Base-by-base conservation (phyloP, 2,888 invertebrate genomes). In the Eupithecia pulchellata region DNA sequence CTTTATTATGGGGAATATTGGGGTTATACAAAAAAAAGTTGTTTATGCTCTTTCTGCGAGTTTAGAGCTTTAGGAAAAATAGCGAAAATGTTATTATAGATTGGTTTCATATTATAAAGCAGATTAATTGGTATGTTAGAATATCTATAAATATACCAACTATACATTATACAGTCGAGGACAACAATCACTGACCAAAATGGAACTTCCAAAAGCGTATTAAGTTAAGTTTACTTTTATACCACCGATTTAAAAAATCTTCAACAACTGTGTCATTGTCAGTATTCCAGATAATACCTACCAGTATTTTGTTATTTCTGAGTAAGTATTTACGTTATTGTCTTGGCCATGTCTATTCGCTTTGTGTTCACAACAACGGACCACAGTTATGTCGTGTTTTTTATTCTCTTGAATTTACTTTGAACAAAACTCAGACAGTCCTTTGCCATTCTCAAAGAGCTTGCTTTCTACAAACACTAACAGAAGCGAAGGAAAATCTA, bases 381-480 rank as follows among this genome's bases (percentile, higher is more conserved):
- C 66, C 66, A 66, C 58, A 39, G 42, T 39, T 57, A 27, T 55
- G 20, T 36, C 9, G 58, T 60, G 52, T 73, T n/a, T 80, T 20
- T 58, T 65, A 5, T 66, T 20, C 29, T 81, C 76, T 78, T 78
- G 75, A 58, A 36, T 65, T 57, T 65, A 29, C 36, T 65, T 65
- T 65, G 57, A 57, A 65, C 57, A 65, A 58, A 66, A 39, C 39
- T 39, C 36, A 66, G 66, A 66, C 83, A 85, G 82, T 83, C 78
- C 83, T 86, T 83, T 84, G 84, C 81, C 81, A 79, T 83, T 80
- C 84, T 86, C 85, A 85, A 86, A 86, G 86, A 85, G 78, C 80
- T 25, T 55, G 79, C 85, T 86, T 86, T 82, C 81, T 25, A 6
- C 79, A 83, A 86, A 87, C 84, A 80, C 84, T 76, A 79, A 74